Conservation (phyloP, 2,888 invertebrate species). For the Eupeodes luniger region DNA sequence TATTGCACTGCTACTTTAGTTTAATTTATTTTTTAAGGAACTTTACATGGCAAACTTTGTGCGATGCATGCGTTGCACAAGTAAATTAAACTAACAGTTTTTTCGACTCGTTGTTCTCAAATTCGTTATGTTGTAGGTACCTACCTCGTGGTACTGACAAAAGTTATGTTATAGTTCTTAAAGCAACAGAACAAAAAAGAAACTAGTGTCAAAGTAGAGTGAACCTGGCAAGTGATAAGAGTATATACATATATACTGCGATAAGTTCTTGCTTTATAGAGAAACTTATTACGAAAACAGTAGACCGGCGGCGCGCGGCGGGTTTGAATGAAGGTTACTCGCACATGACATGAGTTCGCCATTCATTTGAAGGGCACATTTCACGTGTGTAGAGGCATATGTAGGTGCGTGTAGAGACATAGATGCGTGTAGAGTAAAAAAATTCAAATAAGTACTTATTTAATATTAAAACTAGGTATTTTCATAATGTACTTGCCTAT, state of each 20-base stretch:
- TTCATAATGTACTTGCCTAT: no score
- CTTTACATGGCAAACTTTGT: not conserved
- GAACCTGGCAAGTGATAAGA: not conserved
- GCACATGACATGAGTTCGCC: not conserved
- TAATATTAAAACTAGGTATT: no score
- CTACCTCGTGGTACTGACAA: not conserved
- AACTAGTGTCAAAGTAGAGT: not conserved
- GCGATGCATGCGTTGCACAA: not conserved
- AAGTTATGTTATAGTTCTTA: not conserved
- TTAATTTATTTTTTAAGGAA: not conserved
- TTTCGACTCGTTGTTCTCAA: no score
- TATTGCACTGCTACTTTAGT: slow-evolving; percentile 39
- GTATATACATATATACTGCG: not conserved
- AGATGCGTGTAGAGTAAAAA: not conserved
- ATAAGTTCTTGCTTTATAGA: not conserved
- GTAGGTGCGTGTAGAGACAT: not conserved
- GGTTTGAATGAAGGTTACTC: not conserved
- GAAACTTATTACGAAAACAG: not conserved
- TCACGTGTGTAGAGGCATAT: not conserved
- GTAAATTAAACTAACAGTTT: not conserved
- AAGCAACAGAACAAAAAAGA: not conserved
- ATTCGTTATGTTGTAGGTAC: not conserved
- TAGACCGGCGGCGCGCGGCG: not conserved
- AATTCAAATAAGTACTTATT: no score
- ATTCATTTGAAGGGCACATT: not conserved